phyloP scores from a whole-genome alignment of 2,888 invertebrate species.

The Aporophyla nigra region DNA sequence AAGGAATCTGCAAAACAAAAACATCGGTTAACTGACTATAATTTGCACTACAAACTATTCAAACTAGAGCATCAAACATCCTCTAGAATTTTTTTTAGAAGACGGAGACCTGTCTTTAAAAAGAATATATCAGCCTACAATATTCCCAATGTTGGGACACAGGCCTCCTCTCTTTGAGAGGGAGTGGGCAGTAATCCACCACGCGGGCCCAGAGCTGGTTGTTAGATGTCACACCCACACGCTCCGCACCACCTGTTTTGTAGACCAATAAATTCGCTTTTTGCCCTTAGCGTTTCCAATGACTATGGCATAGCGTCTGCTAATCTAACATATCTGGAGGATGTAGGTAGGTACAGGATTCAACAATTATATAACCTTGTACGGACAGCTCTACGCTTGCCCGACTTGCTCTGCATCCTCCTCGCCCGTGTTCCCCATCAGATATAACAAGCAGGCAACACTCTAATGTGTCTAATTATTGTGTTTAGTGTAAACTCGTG shows the following conservation, averaged over 20 bases:
- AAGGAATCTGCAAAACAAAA: too few species aligned
- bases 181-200: too few species aligned
- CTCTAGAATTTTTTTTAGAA: not conserved
- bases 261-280: not conserved
- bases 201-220: too few species aligned
- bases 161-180: too few species aligned
- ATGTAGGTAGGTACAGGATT: not conserved
- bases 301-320: not conserved
- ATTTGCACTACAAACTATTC: not conserved
- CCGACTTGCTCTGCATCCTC: not conserved
- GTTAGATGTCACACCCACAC: too few species aligned
- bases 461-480: slow-evolving; percentile 70
- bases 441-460: slow-evolving; percentile 57
- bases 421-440: slow-evolving; percentile 34
- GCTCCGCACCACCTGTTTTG: too few species aligned
- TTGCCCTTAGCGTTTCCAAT: not conserved
- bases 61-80: not conserved
- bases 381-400: not conserved
- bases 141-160: too few species aligned
- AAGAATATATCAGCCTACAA: too few species aligned
- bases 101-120: not conserved
- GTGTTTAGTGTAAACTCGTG: slow-evolving; percentile 69
- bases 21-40: not conserved
- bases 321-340: not conserved
- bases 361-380: not conserved